These are phyloP conservation scores for Athene noctua DNA, from an alignment of 2,113 vertebrate genomes.

Conservation along the genomic window DNA sequence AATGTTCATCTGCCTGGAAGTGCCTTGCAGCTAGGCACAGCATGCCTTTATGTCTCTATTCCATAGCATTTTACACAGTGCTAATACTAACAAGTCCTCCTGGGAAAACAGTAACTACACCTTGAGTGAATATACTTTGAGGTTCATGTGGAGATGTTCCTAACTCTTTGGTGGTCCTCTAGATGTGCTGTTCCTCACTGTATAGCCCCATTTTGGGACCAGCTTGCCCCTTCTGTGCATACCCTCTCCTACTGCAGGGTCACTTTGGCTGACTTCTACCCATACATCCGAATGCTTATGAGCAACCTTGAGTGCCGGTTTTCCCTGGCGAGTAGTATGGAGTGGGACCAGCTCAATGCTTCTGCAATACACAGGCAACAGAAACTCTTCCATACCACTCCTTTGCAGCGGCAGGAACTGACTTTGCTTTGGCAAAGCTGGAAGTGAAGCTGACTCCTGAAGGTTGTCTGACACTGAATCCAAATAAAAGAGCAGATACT, in stretches of 20 bases:
- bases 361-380: background rate
- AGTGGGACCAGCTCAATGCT: background rate
- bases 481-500: background rate
- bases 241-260: background rate
- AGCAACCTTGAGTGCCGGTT: background rate
- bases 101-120: background rate
- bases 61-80: background rate
- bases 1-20: conserved; percentile 2
- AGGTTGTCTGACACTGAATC: background rate
- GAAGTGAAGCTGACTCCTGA: background rate
- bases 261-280: background rate
- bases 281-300: background rate
- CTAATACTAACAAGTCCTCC: background rate
- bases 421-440: background rate
- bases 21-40: background rate
- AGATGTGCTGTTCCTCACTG: background rate
- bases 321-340: background rate
- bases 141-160: background rate
- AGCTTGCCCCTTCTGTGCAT: background rate
- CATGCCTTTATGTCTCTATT: background rate
- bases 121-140: background rate
- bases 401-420: background rate
- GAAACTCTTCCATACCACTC: background rate
- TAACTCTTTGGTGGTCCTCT: background rate
- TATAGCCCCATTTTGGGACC: background rate